Base-by-base conservation (phyloP, 2,797 vertebrate genomes). In the Dryobates pubescens region DNA sequence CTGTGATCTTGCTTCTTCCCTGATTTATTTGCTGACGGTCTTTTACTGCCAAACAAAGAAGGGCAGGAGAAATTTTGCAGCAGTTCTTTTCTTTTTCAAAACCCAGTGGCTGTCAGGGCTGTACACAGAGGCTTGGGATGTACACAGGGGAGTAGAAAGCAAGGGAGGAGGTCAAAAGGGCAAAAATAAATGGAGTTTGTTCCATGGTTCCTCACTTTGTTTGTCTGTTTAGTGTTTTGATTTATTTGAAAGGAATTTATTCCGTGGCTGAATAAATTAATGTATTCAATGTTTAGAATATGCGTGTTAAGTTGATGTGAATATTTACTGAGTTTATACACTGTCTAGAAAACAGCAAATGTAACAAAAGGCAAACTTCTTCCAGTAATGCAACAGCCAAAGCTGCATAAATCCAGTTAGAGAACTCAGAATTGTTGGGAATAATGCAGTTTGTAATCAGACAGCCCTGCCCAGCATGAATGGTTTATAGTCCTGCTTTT, bases 151-250 rank as follows among this genome's bases (percentile, higher is more conserved):
- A 78, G 45, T 23, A 62, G 57, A 82, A 59, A 76, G 23, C 54
- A 76, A 83, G 53, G 15, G 43, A 91, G 34, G 26, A 75, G 58
- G 36, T 43, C n/a, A 75, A 27, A 89, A 49, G 23, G 63, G 57
- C n/a, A 54, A 70, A 70, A 83, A 36, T 29, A 61, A 85, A 72
- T 54, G 47, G 75, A 43, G 69, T 77, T 92, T 88, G 67, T 94
- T 89, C 82, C 43, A 13, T 26, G 43, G 14, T 67, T 95, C 34
- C 65, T 43, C 67, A 43, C 84, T 19, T 86, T 10, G 18, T 77
- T 92, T 89, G 82, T 91, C 62, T 95, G 86, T 76, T 91, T 91
- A 57, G 43, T 74, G 26, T 90, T 95, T 75, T 83, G 68, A 73
- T 86, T 84, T 82, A 71, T 65, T 86, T 90, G 75, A 71, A 91